Percentiles rank a stretch among this genome's conserved stretches.
Evolutionary conservation across 2,797 vertebrate genomes (phyloP).

Genomic region (Mionectes olivaceus): DNA sequence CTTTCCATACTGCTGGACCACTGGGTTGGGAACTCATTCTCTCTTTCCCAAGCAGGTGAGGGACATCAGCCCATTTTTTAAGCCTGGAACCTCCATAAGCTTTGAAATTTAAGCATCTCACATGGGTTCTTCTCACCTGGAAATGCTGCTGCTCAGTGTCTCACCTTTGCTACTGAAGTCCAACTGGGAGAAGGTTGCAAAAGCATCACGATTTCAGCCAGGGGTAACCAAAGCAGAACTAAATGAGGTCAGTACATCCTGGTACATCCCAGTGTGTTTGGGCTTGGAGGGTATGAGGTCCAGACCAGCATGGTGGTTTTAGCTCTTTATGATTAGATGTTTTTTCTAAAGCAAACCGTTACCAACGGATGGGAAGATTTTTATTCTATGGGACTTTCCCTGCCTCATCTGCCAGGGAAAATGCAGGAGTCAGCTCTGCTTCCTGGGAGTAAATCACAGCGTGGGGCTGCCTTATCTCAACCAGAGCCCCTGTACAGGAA

Average conservation of each 20-base stretch:
- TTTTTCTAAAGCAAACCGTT: background rate
- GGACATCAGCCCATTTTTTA: background rate
- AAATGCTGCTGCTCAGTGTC: fast-evolving
- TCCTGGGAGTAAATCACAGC: slow-evolving; percentile 15
- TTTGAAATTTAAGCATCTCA: background rate
- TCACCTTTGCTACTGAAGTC: background rate
- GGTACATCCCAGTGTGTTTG: fast-evolving
- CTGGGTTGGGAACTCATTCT: background rate
- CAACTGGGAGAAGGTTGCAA: background rate
- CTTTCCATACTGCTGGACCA: background rate
- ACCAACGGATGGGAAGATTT: background rate
- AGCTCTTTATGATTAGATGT: background rate
- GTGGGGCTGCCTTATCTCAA: slow-evolving; percentile 41
- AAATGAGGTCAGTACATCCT: background rate
- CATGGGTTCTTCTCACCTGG: background rate
- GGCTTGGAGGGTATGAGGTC: background rate
- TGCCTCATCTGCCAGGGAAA: background rate
- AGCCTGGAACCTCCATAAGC: fast-evolving
- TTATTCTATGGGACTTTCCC: background rate
- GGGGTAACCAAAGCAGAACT: background rate
- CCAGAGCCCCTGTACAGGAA: slow-evolving; percentile 27
- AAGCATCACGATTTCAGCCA: background rate
- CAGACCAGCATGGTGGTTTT: background rate
- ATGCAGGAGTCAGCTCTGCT: background rate
- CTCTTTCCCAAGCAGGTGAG: background rate